Conservation (phyloP, 2,797 vertebrate genomes). For the Philypnodon macrostomus region DNA sequence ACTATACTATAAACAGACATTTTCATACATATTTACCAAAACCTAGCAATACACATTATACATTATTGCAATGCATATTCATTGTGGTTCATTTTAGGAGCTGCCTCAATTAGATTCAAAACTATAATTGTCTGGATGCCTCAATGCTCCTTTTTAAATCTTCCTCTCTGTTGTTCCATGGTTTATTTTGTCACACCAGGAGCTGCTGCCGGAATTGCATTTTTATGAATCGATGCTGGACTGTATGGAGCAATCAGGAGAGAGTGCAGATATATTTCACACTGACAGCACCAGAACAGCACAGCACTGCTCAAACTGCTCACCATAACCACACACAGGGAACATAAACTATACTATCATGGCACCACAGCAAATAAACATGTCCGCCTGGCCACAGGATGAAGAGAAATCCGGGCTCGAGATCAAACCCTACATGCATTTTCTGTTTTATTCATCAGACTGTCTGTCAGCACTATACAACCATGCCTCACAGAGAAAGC, state of each 20-base stretch:
- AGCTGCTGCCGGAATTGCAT: slow-evolving; percentile 61
- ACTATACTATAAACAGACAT: too few relatives aligned
- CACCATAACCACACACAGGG: slow-evolving; percentile 32
- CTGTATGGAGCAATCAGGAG: slow-evolving; percentile 68
- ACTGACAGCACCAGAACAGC: slow-evolving; percentile 59
- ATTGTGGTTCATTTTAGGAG: too few relatives aligned
- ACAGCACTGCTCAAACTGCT: slow-evolving; percentile 31
- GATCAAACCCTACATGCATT: slow-evolving; percentile 47
- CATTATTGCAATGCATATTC: too few relatives aligned
- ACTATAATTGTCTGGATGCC: slow-evolving; percentile 12
- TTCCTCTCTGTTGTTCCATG: slow-evolving; percentile 25
- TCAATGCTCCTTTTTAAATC: slow-evolving; percentile 35
- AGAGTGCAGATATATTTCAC: slow-evolving; percentile 75
- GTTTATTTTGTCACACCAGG: slow-evolving; percentile 50
- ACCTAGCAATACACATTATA: too few relatives aligned
- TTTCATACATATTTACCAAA: too few relatives aligned
- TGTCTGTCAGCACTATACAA: slow-evolving; percentile 33
- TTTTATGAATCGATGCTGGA: slow-evolving; percentile 73
- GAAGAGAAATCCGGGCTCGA: slow-evolving; percentile 33
- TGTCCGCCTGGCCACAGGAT: slow-evolving; percentile 26
- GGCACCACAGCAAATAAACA: slow-evolving; percentile 60
- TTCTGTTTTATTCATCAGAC: slow-evolving; percentile 39
- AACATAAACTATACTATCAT: slow-evolving; percentile 55
- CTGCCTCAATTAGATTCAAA: too few relatives aligned
- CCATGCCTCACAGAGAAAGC: slow-evolving; percentile 11